Percentiles rank a stretch among this genome's conserved stretches.
phyloP scores from a whole-genome alignment of 2,113 vertebrate species.

The Eira barbara region DNA sequence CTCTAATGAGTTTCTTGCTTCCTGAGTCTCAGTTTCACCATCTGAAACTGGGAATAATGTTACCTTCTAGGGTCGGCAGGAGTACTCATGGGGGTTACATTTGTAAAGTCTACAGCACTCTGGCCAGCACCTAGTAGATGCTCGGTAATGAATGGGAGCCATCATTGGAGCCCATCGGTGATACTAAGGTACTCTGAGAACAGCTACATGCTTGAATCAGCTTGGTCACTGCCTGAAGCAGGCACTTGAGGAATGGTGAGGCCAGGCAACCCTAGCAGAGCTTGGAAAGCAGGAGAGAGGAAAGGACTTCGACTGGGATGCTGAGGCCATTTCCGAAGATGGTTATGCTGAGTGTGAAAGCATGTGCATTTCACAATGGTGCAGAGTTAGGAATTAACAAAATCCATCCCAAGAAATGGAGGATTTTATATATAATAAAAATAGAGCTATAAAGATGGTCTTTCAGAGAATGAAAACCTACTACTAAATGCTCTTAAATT shows the following conservation, averaged over 20 bases:
- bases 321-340: background rate
- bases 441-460: background rate
- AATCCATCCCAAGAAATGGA: background rate
- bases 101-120: background rate
- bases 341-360: background rate
- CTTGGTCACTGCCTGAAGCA: background rate
- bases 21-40: background rate
- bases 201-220: background rate
- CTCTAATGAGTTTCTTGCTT: background rate
- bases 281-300: background rate
- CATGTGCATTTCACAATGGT: background rate
- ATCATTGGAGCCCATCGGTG: accelerated
- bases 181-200: background rate
- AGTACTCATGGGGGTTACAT: background rate
- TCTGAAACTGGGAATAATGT: background rate
- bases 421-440: background rate
- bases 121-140: background rate
- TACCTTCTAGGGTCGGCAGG: background rate
- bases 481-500: background rate
- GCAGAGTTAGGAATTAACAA: background rate
- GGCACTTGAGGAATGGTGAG: background rate
- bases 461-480: background rate
- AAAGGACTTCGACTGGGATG: background rate
- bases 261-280: background rate
- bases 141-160: background rate